phyloP scores from a whole-genome alignment of 2,797 vertebrate genomes.

The Phyllotis vaccarum region DNA sequence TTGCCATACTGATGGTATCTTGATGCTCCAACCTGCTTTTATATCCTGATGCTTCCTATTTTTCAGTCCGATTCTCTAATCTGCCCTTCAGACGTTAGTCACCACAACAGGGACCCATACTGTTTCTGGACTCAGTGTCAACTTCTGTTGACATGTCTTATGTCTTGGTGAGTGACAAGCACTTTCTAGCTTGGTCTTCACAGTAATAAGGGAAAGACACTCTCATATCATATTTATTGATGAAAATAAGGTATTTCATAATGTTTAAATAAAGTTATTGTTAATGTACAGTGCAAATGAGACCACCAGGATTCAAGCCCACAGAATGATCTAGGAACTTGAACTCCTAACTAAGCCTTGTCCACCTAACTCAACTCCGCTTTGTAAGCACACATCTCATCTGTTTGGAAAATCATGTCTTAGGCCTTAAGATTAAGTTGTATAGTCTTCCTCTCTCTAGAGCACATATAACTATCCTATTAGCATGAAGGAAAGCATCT shows the following conservation, averaged over 20 bases:
- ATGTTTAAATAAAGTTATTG: background rate
- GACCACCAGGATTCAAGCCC: background rate
- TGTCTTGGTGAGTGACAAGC: background rate
- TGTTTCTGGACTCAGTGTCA: background rate
- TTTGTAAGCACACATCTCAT: background rate
- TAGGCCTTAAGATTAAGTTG: background rate
- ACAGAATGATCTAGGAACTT: background rate
- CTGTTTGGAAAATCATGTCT: conserved; percentile 20
- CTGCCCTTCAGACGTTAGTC: background rate
- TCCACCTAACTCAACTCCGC: background rate
- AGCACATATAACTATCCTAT: background rate
- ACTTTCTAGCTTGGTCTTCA: background rate
- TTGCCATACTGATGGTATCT: background rate
- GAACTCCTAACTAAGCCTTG: background rate
- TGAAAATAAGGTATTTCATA: background rate
- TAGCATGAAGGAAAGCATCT: background rate
- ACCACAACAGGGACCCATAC: background rate
- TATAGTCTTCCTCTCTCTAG: background rate
- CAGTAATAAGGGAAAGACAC: background rate
- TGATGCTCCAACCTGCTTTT: background rate
- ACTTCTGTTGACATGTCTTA: background rate
- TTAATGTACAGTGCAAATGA: background rate
- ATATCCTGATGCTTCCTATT: background rate
- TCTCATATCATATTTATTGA: background rate
- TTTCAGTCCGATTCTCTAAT: background rate